These are phyloP conservation scores for Atractosteus spatula DNA, from an alignment of 2,113 vertebrate genomes.

Conservation along the genomic window DNA sequence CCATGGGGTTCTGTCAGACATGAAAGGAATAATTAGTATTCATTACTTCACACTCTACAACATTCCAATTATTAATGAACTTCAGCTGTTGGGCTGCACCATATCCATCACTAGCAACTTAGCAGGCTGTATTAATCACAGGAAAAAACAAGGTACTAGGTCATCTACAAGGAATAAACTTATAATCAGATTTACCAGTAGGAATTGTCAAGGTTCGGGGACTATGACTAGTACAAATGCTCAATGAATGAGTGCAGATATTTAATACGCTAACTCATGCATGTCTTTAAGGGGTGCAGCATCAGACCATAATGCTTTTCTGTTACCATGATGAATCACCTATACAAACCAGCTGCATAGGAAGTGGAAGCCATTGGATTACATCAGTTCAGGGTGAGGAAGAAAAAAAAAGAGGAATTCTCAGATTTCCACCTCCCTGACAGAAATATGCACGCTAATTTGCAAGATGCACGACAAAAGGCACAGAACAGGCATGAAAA, in stretches of 20 bases:
- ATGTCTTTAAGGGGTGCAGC: background rate
- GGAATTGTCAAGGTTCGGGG: slow-evolving; percentile 55
- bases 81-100: slow-evolving; percentile 85
- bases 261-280: background rate
- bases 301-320: background rate
- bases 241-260: slow-evolving; percentile 31
- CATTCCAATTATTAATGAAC: slow-evolving; percentile 99
- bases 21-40: slow-evolving; percentile 99
- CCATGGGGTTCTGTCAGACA: slow-evolving; percentile 90
- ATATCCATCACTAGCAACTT: slow-evolving; percentile 87
- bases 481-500: no score
- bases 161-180: slow-evolving; percentile 68
- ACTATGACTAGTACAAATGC: slow-evolving; percentile 40
- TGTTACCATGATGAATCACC: background rate
- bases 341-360: background rate
- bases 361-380: background rate
- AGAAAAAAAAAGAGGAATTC: background rate
- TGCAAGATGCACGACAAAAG: no score
- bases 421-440: background rate
- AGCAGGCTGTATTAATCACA: slow-evolving; percentile 78
- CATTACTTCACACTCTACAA: slow-evolving; percentile 98
- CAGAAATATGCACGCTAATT: no score
- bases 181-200: slow-evolving; percentile 64
- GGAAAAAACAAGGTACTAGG: slow-evolving; percentile 66
- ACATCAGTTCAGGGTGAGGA: background rate